Evolutionary conservation across 1,140 invertebrate genomes (phyloP).

Genomic region (Anastatus disparis): DNA sequence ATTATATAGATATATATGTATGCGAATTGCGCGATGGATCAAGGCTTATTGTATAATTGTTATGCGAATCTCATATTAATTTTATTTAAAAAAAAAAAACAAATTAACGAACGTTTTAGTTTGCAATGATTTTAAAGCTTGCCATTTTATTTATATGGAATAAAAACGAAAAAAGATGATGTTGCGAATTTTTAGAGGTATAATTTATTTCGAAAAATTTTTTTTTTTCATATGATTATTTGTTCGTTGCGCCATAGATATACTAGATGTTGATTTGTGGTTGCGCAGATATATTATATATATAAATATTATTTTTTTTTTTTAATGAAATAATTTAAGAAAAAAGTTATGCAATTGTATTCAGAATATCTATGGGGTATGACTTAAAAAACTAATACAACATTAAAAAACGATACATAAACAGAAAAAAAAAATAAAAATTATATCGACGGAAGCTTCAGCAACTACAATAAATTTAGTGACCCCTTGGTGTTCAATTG

Average conservation of each 20-base stretch:
- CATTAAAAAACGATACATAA: conserved; percentile 15
- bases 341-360: neutral
- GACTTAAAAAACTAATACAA: conserved; percentile 5
- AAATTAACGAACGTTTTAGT: conserved; percentile 8
- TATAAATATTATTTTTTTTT: no score
- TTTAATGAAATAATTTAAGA: neutral
- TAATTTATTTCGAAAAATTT: conserved; percentile 37
- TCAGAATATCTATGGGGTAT: conserved; percentile 14
- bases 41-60: conserved; percentile 24
- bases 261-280: neutral
- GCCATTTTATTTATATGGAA: conserved; percentile 26
- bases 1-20: no score
- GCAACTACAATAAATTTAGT: conserved; percentile 58
- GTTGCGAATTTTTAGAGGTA: conserved; percentile 8
- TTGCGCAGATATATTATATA: neutral
- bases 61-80: conserved; percentile 28
- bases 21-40: neutral
- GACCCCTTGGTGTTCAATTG: conserved; percentile 65
- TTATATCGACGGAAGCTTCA: conserved; percentile 32
- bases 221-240: conserved; percentile 28
- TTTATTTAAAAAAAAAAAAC: conserved; percentile 18
- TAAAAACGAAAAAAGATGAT: no score
- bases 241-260: neutral
- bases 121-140: conserved; percentile 26
- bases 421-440: conserved; percentile 16